Base-by-base conservation (phyloP, 2,888 invertebrate genomes). In the Drosophila paramelanica region DNA sequence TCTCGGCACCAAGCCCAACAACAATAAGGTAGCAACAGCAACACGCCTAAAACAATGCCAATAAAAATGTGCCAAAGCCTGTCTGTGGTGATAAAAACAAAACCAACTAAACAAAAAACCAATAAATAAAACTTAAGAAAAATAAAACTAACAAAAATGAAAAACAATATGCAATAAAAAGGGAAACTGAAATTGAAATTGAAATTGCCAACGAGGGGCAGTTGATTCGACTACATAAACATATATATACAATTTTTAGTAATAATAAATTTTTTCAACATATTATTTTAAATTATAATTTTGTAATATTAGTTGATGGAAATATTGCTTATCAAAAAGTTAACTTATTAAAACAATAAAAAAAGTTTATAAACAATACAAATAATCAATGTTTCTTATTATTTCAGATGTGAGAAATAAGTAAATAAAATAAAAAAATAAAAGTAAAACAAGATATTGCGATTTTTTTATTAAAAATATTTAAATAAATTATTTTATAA, bases 21-120 rank as follows among this genome's bases (percentile, higher is more conserved):
- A 75, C 64, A 75, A 70, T 59, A 13, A 56, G 51, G 51, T 70
- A 55, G 73, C 72, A 50, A 42, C 55, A 39, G 46, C 27, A 49
- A 46, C 43, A 39, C 47, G 49, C 38, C 8, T 61, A 39, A 55
- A 58, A 73, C 73, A 73, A 75, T 52, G 31, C 46, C 59, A 77
- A 50, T 52, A 65, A 70, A 47, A 45, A 45, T 66, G 47, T 57
- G 55, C 43, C 73, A 45, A 50, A 69, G 69, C 38, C 41, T 14
- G 11, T 14, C 41, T 14, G 11, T 14, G 66, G 52, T 45, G 33
- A 53, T 49, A 58, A 58, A 55, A 56, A 50, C 27, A 36, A 47
- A 17, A 14, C 5, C 39, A 47, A 31, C 43, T 36, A 42, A 57
- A 27, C 6, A 56, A 13, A 42, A 41, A 27, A 46, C 46, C 38